A percentile compares a stretch with the other conserved stretches of the same genome.
Evolutionary conservation across 2,113 vertebrate species (phyloP).

Genomic region (Numenius arquata): DNA sequence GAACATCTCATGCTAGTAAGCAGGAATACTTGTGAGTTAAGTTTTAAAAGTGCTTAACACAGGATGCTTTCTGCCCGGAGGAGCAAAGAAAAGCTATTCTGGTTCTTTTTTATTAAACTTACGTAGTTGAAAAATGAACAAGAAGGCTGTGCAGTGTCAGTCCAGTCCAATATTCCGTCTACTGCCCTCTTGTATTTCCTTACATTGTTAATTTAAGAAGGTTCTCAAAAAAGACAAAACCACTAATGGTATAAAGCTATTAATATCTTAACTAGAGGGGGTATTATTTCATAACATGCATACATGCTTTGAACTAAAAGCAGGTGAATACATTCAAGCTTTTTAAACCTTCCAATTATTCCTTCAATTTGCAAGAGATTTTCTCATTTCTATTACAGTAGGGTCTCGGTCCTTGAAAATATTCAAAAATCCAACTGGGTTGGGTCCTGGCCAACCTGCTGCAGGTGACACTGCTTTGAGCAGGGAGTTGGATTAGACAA

Average conservation of each 20-base stretch:
- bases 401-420: not conserved
- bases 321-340: not conserved
- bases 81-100: not conserved
- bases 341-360: not conserved
- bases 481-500: not conserved
- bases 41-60: not conserved
- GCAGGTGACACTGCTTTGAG: not conserved
- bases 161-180: not conserved
- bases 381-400: not conserved
- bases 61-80: not conserved
- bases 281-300: not conserved
- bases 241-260: not conserved
- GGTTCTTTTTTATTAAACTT: not conserved
- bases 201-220: not conserved
- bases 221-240: not conserved
- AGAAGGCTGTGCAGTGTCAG: not conserved
- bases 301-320: not conserved
- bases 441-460: not conserved
- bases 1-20: not conserved
- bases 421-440: not conserved
- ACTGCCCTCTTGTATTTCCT: not conserved
- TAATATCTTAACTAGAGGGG: not conserved
- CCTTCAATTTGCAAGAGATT: not conserved
- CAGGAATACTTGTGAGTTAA: not conserved
- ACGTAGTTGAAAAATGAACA: not conserved